These are phyloP conservation scores for Darevskia mixta DNA, from an alignment of 2,797 vertebrate genomes.

Conservation along the genomic window DNA sequence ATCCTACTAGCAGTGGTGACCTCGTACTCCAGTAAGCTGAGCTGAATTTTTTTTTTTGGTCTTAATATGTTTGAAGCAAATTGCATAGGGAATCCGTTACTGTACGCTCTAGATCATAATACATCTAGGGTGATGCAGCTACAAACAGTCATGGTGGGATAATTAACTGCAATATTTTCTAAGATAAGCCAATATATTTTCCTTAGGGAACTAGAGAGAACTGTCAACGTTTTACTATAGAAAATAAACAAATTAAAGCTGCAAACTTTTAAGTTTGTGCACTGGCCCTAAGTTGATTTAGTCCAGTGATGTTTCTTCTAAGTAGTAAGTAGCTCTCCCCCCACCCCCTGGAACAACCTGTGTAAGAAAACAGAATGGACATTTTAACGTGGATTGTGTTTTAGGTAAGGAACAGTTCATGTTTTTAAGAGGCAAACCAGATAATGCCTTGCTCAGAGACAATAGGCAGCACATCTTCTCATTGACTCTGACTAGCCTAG, in stretches of 20 bases:
- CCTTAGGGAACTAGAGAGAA: constrained; percentile 1
- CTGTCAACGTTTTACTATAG: constrained; percentile 21
- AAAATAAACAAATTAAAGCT: not conserved
- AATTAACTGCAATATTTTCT: constrained; percentile 1
- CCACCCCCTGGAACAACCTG: not conserved
- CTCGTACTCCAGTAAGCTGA: not conserved
- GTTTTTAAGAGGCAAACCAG: not conserved
- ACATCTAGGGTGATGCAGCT: not conserved
- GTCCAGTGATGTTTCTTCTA: not conserved
- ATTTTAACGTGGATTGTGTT: not conserved
- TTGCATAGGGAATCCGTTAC: not conserved
- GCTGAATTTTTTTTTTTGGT: not conserved
- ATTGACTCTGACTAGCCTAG: not conserved
- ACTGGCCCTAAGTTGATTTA: not conserved
- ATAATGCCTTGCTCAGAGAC: not conserved
- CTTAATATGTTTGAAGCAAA: not conserved
- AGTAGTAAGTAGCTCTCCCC: too few species aligned
- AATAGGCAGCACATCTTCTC: not conserved
- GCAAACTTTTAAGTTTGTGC: constrained; percentile 19
- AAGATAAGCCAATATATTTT: not conserved
- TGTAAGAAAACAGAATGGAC: not conserved
- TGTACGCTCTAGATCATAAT: not conserved
- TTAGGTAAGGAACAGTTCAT: not conserved
- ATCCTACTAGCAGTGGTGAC: not conserved
- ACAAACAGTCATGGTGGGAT: not conserved